A percentile compares a stretch with the other conserved stretches of the same genome.
These are phyloP conservation scores for Littorina saxatilis DNA, from an alignment of 1,140 invertebrate genomes.

Conservation along the genomic window DNA sequence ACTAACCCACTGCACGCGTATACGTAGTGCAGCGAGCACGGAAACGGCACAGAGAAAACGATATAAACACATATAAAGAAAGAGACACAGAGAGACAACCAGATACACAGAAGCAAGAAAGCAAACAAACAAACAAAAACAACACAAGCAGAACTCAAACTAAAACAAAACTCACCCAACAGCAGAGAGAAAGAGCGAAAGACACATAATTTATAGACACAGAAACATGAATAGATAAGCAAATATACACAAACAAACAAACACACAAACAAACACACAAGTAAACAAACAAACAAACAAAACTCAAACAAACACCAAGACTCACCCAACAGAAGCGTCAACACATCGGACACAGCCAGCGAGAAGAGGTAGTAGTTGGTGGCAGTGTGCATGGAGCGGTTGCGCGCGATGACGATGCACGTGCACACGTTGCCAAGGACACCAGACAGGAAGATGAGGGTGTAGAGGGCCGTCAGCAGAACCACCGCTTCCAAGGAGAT, in stretches of 20 bases:
- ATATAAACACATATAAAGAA: no score
- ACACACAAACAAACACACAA: neutral
- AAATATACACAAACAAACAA: neutral
- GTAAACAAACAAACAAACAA: neutral
- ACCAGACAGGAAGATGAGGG: slow-evolving; percentile 89
- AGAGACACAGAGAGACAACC: no score
- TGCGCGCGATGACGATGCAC: slow-evolving; percentile 93
- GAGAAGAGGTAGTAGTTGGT: slow-evolving; percentile 95
- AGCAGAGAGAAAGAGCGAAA: no score
- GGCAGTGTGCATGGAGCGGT: slow-evolving; percentile 88
- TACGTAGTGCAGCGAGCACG: no score
- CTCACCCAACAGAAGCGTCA: slow-evolving; percentile 83
- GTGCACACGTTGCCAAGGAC: slow-evolving; percentile 93
- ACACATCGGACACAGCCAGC: slow-evolving; percentile 93
- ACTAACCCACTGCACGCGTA: no score
- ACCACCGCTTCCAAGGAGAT: slow-evolving; percentile 52
- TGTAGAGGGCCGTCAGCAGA: slow-evolving; percentile 83
- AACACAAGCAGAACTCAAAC: neutral
- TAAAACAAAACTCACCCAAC: slow-evolving; percentile 61
- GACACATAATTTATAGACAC: no score
- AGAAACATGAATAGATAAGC: no score
- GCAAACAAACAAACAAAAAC: no score
- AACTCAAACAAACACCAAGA: slow-evolving; percentile 17
- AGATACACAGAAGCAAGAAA: no score
- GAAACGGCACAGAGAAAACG: no score